Base-by-base conservation (phyloP, 92 coral and sea anemone genomes). In the Phenganax stokvisi region DNA sequence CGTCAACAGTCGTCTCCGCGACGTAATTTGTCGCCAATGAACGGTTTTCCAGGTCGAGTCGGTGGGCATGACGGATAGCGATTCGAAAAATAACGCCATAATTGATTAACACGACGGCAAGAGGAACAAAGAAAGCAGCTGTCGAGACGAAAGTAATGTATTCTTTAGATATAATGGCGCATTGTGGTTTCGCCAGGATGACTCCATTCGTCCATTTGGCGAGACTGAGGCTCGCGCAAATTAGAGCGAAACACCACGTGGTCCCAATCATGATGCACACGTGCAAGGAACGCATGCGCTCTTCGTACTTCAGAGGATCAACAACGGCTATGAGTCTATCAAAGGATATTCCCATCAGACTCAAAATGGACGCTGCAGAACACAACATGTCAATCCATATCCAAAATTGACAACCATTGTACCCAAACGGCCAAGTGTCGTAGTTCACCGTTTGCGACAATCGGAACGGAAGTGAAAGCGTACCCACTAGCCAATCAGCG, bases 371-470 rank as follows among this genome's bases (percentile, higher is more conserved):
- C 0, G 97, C 99, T 2, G 97, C 97, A 53, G 96, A 74, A 59
- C 92, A 90, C 1, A 96, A 64, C 89, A 90, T 92, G 57, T 96
- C 99, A 31, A 92, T 84, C 96, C 92, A 92, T 2, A 96, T 96
- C 99, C 99, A 96, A 59, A 85, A 86, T 81, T 87, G 92, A 51
- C 99, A 96, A 31, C 97, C 96, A 12, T 88, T 87, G 7, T 51
- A 71, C 7, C 91, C 91, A 60, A 96, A 83, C 1, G 97, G 97
- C 97, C 97, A 96, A 0, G 2, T 8, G 27, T 85, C 87, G 16
- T 84, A 81, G 75, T 96, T 85, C 28, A 96, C 70, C 7, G 91
- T 88, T 64, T 96, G 99, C 4, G 91, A 72, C 67, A 96, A 87
- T 13, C 96, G 88, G 71, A 96, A 92, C 10, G 99, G 99, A n/a